A percentile compares a stretch with the other conserved stretches of the same genome.
Evolutionary conservation across 2,797 vertebrate genomes (phyloP).

Genomic region (Ctenosaura bakeri): DNA sequence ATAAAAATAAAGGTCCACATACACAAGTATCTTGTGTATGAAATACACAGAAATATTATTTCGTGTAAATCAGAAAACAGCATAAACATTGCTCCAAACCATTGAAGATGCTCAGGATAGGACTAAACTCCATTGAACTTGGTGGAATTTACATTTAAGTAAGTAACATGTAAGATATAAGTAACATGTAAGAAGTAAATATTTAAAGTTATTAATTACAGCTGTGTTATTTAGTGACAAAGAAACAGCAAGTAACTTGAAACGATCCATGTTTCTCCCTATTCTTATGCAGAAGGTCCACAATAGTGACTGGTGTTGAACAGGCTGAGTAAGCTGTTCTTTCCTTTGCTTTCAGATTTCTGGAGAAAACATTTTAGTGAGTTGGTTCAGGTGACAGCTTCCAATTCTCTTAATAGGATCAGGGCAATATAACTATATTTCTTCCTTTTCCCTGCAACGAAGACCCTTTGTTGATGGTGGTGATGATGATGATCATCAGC

Average conservation of each 20-base stretch:
- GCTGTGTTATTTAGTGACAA: neutral
- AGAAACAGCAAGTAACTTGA: neutral
- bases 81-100: neutral
- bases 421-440: neutral
- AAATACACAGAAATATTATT: constrained; percentile 40
- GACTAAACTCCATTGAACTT: neutral
- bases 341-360: neutral
- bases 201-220: neutral
- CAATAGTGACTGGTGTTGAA: neutral
- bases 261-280: neutral
- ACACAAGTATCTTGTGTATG: constrained; percentile 23
- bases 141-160: neutral
- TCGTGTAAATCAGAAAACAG: neutral
- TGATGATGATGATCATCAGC: neutral
- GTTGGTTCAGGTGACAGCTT: neutral
- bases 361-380: neutral
- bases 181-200: neutral
- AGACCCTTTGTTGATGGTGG: neutral
- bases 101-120: neutral
- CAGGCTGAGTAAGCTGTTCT: neutral
- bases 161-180: neutral
- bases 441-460: neutral
- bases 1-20: constrained; percentile 49
- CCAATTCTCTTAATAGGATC: neutral
- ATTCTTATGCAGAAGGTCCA: neutral